These are phyloP conservation scores for Pterocles orientalis DNA, from an alignment of 2,113 vertebrate genomes.

Conservation along the genomic window DNA sequence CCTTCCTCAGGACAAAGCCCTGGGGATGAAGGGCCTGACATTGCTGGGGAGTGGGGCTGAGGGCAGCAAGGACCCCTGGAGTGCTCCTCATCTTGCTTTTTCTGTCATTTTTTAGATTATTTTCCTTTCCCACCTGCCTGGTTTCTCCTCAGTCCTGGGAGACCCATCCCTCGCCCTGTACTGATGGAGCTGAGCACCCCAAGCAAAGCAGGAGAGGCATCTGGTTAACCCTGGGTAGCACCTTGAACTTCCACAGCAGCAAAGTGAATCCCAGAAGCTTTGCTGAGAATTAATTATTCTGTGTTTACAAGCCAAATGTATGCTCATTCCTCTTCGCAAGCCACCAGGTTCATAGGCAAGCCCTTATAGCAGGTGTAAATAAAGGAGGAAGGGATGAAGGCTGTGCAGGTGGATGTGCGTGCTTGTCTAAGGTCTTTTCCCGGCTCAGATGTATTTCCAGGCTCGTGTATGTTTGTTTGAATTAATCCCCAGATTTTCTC, in stretches of 20 bases:
- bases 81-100: not conserved
- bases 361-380: not conserved
- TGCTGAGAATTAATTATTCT: not conserved
- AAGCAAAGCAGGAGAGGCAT: accelerated
- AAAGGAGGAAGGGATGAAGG: not conserved
- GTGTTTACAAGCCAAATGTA: not conserved
- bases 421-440: not conserved
- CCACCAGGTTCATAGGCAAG: not conserved
- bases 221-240: not conserved
- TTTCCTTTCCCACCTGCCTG: not conserved
- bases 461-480: not conserved
- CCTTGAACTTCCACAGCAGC: not conserved
- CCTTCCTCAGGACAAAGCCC: not conserved
- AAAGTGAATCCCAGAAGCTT: not conserved
- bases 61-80: accelerated
- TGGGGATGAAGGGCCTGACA: accelerated
- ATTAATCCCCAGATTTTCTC: not conserved
- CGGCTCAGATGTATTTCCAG: not conserved
- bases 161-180: accelerated
- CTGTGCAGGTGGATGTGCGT: not conserved
- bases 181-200: not conserved
- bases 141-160: not conserved
- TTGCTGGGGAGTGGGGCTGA: accelerated
- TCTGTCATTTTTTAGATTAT: not conserved
- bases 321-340: not conserved